These are phyloP conservation scores for Holacanthella duospinosa DNA, from an alignment of 2,888 invertebrate species.

Conservation along the genomic window DNA sequence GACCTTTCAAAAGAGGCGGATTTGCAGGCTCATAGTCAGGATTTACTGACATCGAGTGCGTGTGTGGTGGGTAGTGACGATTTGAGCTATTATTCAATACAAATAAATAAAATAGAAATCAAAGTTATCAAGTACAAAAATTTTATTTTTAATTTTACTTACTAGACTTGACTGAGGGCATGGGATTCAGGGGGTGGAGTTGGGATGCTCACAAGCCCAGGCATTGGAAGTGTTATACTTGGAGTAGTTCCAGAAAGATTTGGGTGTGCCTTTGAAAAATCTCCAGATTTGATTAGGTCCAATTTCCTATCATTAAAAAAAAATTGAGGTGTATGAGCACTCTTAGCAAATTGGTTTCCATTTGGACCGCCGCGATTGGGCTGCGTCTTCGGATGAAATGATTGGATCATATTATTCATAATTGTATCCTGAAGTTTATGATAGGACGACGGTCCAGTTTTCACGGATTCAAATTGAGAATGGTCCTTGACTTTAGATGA, in stretches of 20 bases:
- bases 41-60: constrained; percentile 32
- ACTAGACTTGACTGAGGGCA: constrained; percentile 21
- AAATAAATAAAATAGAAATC: not conserved
- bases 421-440: not conserved
- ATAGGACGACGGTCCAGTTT: not conserved
- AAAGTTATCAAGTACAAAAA: not conserved
- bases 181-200: constrained; percentile 23
- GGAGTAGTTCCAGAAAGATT: not conserved
- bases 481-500: too few species aligned
- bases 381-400: not conserved
- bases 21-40: constrained; percentile 37
- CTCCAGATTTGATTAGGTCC: constrained; percentile 7
- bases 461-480: not conserved
- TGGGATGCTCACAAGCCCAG: constrained; percentile 23
- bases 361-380: not conserved
- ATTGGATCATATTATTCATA: not conserved
- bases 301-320: not conserved
- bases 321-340: not conserved
- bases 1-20: constrained; percentile 34
- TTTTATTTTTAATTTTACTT: not conserved
- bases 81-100: constrained; percentile 15
- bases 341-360: too few species aligned
- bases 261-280: constrained; percentile 11
- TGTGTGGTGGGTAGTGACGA: constrained; percentile 31
- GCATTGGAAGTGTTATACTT: constrained; percentile 20